Conservation (phyloP, 2,888 invertebrate genomes). For the Tachina fera region DNA sequence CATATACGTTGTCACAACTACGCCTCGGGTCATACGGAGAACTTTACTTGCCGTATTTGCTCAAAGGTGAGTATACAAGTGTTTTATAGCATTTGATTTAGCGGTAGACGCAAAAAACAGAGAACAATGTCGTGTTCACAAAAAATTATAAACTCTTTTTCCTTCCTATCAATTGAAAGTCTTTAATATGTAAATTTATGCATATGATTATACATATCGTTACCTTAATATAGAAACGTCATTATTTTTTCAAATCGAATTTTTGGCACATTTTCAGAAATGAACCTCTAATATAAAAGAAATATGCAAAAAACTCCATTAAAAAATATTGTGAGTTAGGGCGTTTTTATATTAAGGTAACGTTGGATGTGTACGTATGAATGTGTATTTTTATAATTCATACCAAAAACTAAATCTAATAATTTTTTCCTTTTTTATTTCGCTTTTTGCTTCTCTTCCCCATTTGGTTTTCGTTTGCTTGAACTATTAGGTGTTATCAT, state of each 20-base stretch:
- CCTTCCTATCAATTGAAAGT: no score
- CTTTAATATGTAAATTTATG: no score
- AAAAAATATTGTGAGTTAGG: not conserved
- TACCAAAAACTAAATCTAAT: constrained; percentile 20
- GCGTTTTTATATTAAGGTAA: not conserved
- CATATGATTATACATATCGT: no score
- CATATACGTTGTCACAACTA: constrained; percentile 88
- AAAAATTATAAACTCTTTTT: not conserved
- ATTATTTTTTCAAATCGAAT: no score
- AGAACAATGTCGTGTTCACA: not conserved
- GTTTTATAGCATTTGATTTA: not conserved
- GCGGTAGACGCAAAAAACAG: not conserved
- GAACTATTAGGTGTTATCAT: constrained; percentile 86
- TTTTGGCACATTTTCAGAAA: no score
- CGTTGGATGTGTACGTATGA: not conserved
- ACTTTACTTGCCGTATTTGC: constrained; percentile 83
- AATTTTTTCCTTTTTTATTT: constrained; percentile 19
- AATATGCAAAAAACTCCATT: no score
- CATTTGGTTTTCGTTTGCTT: constrained; percentile 26
- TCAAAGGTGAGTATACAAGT: constrained; percentile 80
- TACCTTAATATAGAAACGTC: no score
- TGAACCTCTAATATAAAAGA: no score
- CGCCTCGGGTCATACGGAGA: constrained; percentile 83
- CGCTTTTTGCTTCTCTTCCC: not conserved
- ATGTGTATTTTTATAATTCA: not conserved